Percentiles rank a stretch among this genome's conserved stretches.
phyloP scores from a whole-genome alignment of 2,113 vertebrate species.

The Apodemus sylvaticus region DNA sequence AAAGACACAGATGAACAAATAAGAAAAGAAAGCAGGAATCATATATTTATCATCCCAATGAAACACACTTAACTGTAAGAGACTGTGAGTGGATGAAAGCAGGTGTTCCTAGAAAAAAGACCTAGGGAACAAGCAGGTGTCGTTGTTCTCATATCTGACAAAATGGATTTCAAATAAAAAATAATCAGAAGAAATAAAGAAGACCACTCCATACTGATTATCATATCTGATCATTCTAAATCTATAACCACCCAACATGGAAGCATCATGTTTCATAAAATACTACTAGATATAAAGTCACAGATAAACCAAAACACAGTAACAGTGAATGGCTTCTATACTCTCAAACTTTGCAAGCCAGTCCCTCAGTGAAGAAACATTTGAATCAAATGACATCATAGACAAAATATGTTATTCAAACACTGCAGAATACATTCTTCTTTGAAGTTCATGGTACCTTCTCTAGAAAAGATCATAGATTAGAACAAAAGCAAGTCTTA shows the following conservation, averaged over 20 bases:
- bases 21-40: not conserved
- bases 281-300: not conserved
- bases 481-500: not conserved
- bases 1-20: not conserved
- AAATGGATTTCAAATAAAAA: not conserved
- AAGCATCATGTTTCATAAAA: not conserved
- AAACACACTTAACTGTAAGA: not conserved
- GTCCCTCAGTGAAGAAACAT: not conserved
- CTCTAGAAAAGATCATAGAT: not conserved
- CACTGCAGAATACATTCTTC: not conserved
- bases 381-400: too few species aligned
- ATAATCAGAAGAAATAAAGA: not conserved
- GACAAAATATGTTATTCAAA: not conserved
- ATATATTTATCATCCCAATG: too few species aligned
- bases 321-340: too few species aligned
- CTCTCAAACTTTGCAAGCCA: not conserved
- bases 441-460: not conserved
- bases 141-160: not conserved
- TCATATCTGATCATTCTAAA: not conserved
- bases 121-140: not conserved
- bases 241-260: not conserved
- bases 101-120: not conserved
- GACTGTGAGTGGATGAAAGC: not conserved
- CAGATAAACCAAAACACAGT: not conserved
- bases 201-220: not conserved